phyloP scores from a whole-genome alignment of 2,113 vertebrate species.

The Indicator indicator region DNA sequence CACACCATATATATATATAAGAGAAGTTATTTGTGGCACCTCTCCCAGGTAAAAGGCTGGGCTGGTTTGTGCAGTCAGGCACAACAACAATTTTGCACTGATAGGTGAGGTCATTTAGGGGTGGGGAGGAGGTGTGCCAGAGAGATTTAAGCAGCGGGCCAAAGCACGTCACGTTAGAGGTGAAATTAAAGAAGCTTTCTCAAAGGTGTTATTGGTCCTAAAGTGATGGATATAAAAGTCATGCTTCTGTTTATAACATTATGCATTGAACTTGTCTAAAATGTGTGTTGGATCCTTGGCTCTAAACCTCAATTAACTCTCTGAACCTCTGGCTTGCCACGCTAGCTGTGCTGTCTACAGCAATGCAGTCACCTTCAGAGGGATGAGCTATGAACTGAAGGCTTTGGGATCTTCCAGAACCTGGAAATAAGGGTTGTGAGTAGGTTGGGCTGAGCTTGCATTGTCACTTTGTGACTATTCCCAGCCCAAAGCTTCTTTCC shows the following conservation, averaged over 20 bases:
- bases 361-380: background rate
- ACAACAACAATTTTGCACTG: constrained; percentile 44
- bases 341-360: background rate
- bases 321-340: background rate
- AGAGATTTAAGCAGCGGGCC: constrained; percentile 3
- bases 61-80: constrained; percentile 55
- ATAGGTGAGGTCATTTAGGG: background rate
- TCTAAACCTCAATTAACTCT: background rate
- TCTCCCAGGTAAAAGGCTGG: constrained; percentile 43
- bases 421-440: rapidly evolving
- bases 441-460: background rate
- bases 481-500: background rate
- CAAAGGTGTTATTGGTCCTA: background rate
- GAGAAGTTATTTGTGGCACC: constrained; percentile 51
- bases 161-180: background rate
- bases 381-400: background rate
- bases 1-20: background rate
- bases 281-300: background rate
- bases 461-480: background rate
- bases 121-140: rapidly evolving
- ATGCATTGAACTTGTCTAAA: background rate
- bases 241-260: background rate
- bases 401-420: no score
- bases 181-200: constrained; percentile 43
- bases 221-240: background rate